Conservation (phyloP, 2,888 invertebrate species). For the Schizaphis graminum region DNA sequence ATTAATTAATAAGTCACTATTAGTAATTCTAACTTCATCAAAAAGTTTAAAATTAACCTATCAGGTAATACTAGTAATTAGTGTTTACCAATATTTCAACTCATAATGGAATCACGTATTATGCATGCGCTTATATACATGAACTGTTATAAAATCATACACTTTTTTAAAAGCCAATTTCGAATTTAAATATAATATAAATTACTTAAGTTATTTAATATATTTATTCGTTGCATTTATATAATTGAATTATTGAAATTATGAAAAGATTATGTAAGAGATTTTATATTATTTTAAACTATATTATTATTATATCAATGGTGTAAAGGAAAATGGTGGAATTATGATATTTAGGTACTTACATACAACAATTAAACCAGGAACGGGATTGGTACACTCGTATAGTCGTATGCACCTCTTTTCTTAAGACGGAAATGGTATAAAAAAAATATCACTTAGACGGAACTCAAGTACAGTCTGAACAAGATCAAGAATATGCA, state of each 20-base stretch:
- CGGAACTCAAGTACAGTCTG: neutral
- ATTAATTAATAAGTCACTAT: neutral
- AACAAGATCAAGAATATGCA: neutral
- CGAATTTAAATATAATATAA: neutral
- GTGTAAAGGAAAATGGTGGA: neutral
- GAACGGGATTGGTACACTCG: neutral
- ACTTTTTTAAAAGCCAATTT: neutral
- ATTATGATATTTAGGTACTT: neutral
- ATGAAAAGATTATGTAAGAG: neutral
- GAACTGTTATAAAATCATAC: neutral
- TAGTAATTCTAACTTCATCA: neutral
- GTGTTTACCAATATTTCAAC: neutral
- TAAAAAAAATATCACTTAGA: neutral
- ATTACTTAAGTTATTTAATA: neutral
- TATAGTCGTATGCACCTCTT: neutral
- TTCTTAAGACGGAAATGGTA: neutral
- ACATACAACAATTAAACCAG: neutral
- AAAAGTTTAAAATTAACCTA: neutral
- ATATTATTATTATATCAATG: neutral
- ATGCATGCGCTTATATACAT: too few relatives aligned
- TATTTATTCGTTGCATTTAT: neutral
- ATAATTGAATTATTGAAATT: neutral
- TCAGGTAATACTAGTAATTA: fast-evolving
- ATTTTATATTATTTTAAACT: neutral
- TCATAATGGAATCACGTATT: neutral